Evolutionary conservation across 2,797 vertebrate species (phyloP).

Genomic region (Schizothorax lantsangensis): DNA sequence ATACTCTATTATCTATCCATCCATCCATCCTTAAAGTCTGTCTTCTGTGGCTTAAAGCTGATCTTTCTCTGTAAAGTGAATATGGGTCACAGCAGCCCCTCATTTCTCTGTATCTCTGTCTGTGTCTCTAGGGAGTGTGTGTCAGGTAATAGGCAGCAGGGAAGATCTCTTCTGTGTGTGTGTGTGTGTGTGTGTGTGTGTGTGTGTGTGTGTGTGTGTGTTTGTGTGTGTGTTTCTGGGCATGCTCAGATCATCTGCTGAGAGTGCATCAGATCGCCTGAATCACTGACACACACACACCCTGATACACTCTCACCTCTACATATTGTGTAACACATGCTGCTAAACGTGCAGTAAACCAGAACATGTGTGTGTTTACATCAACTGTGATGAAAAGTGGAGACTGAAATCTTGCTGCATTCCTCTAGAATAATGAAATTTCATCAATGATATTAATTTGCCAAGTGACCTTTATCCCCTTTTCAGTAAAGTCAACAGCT

Average conservation of each 20-base stretch:
- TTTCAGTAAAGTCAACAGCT: not conserved
- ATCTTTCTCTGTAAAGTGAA: constrained; percentile 55
- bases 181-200: constrained; percentile 47
- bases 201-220: no score
- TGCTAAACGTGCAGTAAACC: constrained; percentile 5
- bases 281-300: constrained; percentile 24
- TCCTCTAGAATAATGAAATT: not conserved
- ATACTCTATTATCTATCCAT: not conserved
- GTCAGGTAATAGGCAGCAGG: constrained; percentile 70
- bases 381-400: not conserved
- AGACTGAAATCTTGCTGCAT: not conserved
- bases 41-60: not conserved
- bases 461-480: not conserved
- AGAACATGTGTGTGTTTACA: not conserved
- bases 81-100: constrained; percentile 50
- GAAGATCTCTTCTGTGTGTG: constrained; percentile 4
- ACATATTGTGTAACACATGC: constrained; percentile 26
- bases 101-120: constrained; percentile 14
- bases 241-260: constrained; percentile 22
- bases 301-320: constrained; percentile 21
- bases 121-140: constrained; percentile 26
- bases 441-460: not conserved
- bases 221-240: constrained; percentile 28
- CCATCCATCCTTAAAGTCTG: constrained; percentile 19
- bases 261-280: constrained; percentile 37